Conservation (phyloP, 2,888 invertebrate genomes). For the Pristionchus japonicus region DNA sequence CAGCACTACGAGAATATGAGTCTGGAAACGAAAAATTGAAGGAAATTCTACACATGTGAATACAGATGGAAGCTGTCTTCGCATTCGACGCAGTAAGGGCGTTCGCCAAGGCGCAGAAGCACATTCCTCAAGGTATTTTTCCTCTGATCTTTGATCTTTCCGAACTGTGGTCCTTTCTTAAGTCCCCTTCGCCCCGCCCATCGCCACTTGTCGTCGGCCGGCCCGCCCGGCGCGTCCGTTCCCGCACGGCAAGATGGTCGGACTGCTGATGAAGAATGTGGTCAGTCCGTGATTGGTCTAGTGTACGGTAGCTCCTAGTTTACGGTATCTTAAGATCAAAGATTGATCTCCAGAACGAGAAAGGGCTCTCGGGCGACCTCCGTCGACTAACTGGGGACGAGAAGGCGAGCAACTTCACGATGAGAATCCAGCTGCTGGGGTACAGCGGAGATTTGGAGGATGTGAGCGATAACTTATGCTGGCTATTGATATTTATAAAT, state of each 20-base stretch:
- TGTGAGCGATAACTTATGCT: slow-evolving; percentile 52
- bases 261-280: slow-evolving; percentile 57
- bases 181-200: background rate
- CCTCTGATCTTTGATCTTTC: background rate
- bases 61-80: slow-evolving; percentile 64
- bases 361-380: slow-evolving; percentile 59
- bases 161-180: background rate
- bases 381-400: slow-evolving; percentile 57
- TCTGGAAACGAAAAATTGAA: too few relatives aligned
- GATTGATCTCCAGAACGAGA: background rate
- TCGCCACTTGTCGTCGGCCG: slow-evolving; percentile 60
- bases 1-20: too few relatives aligned
- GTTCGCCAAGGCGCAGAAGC: slow-evolving; percentile 56
- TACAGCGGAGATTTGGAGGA: slow-evolving; percentile 71
- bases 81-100: slow-evolving; percentile 66
- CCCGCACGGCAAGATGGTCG: slow-evolving; percentile 64
- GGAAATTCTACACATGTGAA: background rate
- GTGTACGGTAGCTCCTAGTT: background rate
- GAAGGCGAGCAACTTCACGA: slow-evolving; percentile 67
- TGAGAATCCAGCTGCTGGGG: slow-evolving; percentile 73
- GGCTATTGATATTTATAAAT: too few relatives aligned
- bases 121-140: slow-evolving; percentile 27
- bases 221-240: slow-evolving; percentile 61
- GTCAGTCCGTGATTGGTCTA: slow-evolving; percentile 46
- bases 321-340: too few relatives aligned